These are phyloP conservation scores for Subanguina moxae DNA, from an alignment of 1,140 invertebrate genomes.

Conservation along the genomic window DNA sequence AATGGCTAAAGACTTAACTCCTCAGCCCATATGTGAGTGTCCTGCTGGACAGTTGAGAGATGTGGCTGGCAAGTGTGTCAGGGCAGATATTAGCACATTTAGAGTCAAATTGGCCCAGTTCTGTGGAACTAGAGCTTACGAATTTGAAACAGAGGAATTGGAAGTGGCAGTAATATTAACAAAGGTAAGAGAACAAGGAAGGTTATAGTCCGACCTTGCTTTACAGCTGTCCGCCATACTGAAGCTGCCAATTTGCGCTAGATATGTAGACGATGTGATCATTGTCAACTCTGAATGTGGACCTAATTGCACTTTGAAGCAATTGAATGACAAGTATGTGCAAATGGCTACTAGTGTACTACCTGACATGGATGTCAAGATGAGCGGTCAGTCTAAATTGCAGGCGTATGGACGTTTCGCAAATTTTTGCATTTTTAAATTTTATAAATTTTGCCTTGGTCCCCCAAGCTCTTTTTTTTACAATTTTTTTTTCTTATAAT, in stretches of 20 bases:
- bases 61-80: conserved; percentile 12
- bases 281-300: conserved; percentile 32
- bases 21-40: conserved; percentile 11
- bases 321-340: conserved; percentile 6
- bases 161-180: conserved; percentile 9
- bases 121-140: conserved; percentile 11
- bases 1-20: conserved; percentile 17
- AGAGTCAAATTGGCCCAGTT: conserved; percentile 9
- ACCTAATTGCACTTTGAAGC: conserved; percentile 23
- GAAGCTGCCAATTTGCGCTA: conserved; percentile 16
- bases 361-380: conserved; percentile 35
- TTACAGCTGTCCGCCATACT: conserved; percentile 27
- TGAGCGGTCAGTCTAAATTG: conserved; percentile 19
- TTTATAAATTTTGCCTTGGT: no score
- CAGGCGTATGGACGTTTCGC: no score
- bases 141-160: conserved; percentile 1
- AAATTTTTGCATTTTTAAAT: no score
- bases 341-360: conserved; percentile 1
- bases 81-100: conserved; percentile 27
- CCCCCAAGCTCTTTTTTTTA: no score
- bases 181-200: conserved; percentile 9
- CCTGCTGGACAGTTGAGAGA: conserved; percentile 30
- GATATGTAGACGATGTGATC: conserved; percentile 11
- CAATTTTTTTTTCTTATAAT: no score
- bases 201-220: conserved; percentile 1